Evolutionary conservation across 2,888 invertebrate genomes (phyloP).

Genomic region (Caradrina kadenii): DNA sequence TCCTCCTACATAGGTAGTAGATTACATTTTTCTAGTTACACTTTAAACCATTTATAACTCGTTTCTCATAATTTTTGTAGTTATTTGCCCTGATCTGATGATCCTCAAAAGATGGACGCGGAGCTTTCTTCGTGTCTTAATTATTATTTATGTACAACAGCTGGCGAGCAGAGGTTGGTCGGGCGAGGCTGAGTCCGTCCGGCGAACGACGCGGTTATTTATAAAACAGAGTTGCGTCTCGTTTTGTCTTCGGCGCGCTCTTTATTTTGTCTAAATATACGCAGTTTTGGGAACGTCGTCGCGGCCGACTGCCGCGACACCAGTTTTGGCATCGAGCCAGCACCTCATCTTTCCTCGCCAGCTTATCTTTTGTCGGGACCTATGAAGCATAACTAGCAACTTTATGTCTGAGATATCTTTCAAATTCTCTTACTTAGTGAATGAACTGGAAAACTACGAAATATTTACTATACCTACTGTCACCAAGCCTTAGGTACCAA

Average conservation of each 20-base stretch:
- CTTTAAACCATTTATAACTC: conserved; percentile 62
- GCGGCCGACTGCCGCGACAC: conserved; percentile 86
- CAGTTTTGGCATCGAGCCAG: conserved; percentile 84
- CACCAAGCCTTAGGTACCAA: background rate
- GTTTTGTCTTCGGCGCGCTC: conserved; percentile 90
- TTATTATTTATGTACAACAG: conserved; percentile 90
- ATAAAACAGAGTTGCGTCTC: conserved; percentile 90
- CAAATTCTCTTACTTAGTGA: conserved; percentile 5
- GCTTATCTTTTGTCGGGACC: conserved; percentile 81
- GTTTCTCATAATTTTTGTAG: conserved; percentile 8
- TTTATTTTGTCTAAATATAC: conserved; percentile 91
- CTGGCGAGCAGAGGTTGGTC: conserved; percentile 88
- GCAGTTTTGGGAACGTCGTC: conserved; percentile 90
- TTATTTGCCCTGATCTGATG: conserved; percentile 52
- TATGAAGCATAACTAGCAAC: conserved; percentile 59
- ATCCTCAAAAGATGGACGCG: conserved; percentile 72
- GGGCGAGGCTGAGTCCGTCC: conserved; percentile 85
- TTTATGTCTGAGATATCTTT: conserved; percentile 23
- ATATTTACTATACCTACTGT: background rate
- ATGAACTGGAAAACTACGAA: conserved; percentile 8
- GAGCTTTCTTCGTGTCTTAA: conserved; percentile 88
- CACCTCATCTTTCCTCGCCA: conserved; percentile 82
- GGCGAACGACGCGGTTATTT: conserved; percentile 89
- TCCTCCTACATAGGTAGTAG: conserved; percentile 77
- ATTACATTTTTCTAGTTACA: conserved; percentile 65